phyloP scores from a whole-genome alignment of 2,888 invertebrate species.

The Caenorhabditis becei region DNA sequence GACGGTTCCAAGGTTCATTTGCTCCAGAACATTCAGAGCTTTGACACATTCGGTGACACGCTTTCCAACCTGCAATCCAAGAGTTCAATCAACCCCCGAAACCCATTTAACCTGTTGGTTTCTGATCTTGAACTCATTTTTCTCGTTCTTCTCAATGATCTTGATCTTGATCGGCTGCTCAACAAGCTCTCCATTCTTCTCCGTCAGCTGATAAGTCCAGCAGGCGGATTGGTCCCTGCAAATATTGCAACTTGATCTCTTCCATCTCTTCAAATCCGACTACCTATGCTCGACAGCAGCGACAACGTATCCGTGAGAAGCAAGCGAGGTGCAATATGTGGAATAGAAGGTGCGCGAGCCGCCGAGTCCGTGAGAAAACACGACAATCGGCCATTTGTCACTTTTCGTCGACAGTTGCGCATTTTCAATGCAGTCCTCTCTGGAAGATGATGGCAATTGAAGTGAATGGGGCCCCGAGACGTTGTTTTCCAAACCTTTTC shows the following conservation, averaged over 20 bases:
- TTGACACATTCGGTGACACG: slow-evolving; percentile 82
- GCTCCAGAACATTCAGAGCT: slow-evolving; percentile 81
- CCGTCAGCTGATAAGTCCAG: slow-evolving; percentile 73
- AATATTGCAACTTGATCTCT: slow-evolving; percentile 16
- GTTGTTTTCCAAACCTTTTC: slow-evolving; percentile 61
- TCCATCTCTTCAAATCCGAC: slow-evolving; percentile 1
- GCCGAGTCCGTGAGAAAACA: slow-evolving; percentile 87
- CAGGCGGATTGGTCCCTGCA: slow-evolving; percentile 76
- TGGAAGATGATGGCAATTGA: slow-evolving; percentile 25
- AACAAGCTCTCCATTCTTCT: slow-evolving; percentile 69
- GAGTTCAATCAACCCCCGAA: too few species aligned
- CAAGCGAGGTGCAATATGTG: slow-evolving; percentile 85
- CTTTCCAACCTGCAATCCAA: slow-evolving; percentile 80
- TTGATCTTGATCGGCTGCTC: slow-evolving; percentile 74
- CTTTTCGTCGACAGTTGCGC: slow-evolving; percentile 48
- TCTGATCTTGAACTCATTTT: slow-evolving; percentile 82
- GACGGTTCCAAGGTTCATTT: slow-evolving; percentile 80
- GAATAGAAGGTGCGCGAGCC: slow-evolving; percentile 86
- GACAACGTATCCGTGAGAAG: slow-evolving; percentile 86
- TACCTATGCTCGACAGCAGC: slow-evolving; percentile 86
- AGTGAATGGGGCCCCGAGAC: background rate
- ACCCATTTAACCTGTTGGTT: slow-evolving; percentile 83
- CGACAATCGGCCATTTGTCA: slow-evolving; percentile 84
- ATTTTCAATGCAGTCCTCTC: slow-evolving; percentile 61
- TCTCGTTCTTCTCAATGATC: slow-evolving; percentile 69